These are phyloP conservation scores for Eugnorisma glareosa DNA, from an alignment of 2,888 invertebrate genomes.

Conservation along the genomic window DNA sequence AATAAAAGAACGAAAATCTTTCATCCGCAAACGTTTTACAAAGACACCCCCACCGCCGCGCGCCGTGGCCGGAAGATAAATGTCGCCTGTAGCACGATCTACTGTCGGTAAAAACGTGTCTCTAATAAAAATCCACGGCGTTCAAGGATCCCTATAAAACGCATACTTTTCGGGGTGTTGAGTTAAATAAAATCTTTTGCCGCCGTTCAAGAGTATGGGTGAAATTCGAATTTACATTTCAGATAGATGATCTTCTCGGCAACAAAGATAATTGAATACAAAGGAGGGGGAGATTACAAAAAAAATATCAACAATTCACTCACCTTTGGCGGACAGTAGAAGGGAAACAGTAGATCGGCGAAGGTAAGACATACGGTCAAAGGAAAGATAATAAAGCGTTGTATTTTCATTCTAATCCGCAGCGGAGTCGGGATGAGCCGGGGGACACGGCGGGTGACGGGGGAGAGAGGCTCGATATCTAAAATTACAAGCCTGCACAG, in stretches of 20 bases:
- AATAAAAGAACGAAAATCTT: conserved; percentile 87
- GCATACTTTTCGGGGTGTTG: conserved; percentile 65
- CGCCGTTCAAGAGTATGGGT: conserved; percentile 45
- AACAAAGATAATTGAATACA: conserved; percentile 75
- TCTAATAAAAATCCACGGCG: conserved; percentile 80
- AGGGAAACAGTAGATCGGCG: conserved; percentile 77
- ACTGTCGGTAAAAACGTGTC: conserved; percentile 81
- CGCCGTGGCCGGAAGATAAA: conserved; percentile 79
- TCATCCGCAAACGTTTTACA: conserved; percentile 86
- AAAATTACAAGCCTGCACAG: conserved; percentile 88
- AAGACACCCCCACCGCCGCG: conserved; percentile 79
- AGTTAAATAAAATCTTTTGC: conserved; percentile 66
- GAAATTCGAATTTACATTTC: conserved; percentile 66
- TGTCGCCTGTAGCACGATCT: conserved; percentile 84
- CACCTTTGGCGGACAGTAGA: conserved; percentile 75
- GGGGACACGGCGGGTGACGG: conserved; percentile 77
- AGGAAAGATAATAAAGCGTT: conserved; percentile 88
- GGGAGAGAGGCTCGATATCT: conserved; percentile 86
- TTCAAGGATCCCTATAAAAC: conserved; percentile 68
- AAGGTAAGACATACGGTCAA: conserved; percentile 88
- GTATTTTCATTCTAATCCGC: conserved; percentile 89
- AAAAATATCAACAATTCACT: conserved; percentile 78
- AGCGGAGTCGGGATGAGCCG: conserved; percentile 79
- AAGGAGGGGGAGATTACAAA: conserved; percentile 73
- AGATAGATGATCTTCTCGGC: conserved; percentile 62